Percentiles rank a stretch among this genome's conserved stretches.
These are phyloP conservation scores for Halcyon malimbica DNA, from an alignment of 2,113 vertebrate genomes.

Conservation along the genomic window DNA sequence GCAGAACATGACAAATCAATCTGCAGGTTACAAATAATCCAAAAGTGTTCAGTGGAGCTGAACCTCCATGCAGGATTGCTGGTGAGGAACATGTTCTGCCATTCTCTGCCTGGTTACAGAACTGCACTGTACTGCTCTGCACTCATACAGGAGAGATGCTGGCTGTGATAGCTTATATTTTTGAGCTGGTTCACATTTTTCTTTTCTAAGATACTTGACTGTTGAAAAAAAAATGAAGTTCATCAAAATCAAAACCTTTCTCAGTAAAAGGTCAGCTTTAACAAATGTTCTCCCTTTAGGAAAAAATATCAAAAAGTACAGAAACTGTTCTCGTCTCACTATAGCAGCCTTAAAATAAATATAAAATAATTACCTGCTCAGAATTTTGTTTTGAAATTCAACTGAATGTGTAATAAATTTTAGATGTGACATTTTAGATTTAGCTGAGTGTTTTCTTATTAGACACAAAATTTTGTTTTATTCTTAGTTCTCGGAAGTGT, in stretches of 20 bases:
- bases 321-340: neutral
- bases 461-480: neutral
- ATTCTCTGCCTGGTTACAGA: neutral
- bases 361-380: neutral
- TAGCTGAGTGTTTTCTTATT: neutral
- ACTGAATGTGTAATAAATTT: neutral
- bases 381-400: neutral
- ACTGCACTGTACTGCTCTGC: neutral
- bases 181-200: neutral
- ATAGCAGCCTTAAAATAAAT: neutral
- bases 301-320: neutral
- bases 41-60: neutral
- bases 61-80: neutral
- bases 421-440: neutral
- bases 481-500: neutral
- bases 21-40: neutral
- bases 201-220: neutral
- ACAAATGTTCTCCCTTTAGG: neutral
- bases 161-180: neutral
- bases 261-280: neutral
- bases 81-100: neutral
- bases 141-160: neutral
- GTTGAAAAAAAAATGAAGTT: neutral
- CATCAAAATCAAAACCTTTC: neutral
- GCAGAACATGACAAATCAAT: constrained; percentile 32